A percentile compares a stretch with the other conserved stretches of the same genome.
These are phyloP conservation scores for Ophion obscuratus DNA, from an alignment of 2,888 invertebrate genomes.

Conservation along the genomic window DNA sequence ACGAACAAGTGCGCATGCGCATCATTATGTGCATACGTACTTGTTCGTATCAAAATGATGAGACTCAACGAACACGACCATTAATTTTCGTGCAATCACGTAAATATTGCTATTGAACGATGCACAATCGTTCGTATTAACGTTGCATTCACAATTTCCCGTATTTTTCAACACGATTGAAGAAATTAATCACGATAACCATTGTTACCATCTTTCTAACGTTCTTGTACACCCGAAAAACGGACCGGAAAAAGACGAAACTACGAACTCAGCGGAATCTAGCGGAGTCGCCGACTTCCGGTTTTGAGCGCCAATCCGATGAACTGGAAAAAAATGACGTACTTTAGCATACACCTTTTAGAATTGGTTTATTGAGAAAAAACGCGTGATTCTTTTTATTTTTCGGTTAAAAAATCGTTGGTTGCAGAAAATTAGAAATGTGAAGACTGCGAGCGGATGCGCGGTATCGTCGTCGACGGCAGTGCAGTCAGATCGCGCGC, in stretches of 20 bases:
- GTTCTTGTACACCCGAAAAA: slow-evolving; percentile 67
- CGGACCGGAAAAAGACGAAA: slow-evolving; percentile 72
- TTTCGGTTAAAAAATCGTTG: neutral
- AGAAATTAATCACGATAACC: slow-evolving; percentile 64
- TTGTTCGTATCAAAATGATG: too few relatives aligned
- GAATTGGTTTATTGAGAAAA: neutral
- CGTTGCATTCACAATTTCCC: slow-evolving; percentile 27
- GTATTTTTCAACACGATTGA: slow-evolving; percentile 56
- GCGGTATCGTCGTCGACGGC: neutral
- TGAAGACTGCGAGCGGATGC: neutral
- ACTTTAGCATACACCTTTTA: neutral
- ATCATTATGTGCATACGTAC: too few relatives aligned
- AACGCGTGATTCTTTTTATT: neutral
- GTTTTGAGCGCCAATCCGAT: slow-evolving; percentile 39
- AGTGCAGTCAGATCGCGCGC: too few relatives aligned
- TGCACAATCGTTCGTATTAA: slow-evolving; percentile 29
- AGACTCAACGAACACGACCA: too few relatives aligned
- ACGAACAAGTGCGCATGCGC: too few relatives aligned
- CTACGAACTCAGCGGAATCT: slow-evolving; percentile 35
- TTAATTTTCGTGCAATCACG: slow-evolving; percentile 31
- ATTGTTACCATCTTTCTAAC: slow-evolving; percentile 74
- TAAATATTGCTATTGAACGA: slow-evolving; percentile 62
- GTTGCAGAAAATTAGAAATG: neutral
- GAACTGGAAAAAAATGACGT: neutral
- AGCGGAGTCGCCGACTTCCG: slow-evolving; percentile 47